Base-by-base conservation (phyloP, 2,888 invertebrate species). In the Cosmia trapezina region DNA sequence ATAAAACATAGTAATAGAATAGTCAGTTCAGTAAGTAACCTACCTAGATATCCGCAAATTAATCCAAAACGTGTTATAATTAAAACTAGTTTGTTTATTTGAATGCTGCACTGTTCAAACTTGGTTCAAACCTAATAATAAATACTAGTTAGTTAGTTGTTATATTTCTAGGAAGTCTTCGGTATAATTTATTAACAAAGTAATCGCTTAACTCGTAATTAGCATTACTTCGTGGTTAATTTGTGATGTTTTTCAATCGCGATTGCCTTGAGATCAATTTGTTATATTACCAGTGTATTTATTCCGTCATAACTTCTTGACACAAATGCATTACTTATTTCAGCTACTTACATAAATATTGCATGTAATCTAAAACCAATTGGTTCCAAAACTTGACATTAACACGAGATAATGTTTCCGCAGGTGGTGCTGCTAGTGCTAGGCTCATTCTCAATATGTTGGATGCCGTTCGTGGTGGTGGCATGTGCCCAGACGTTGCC, bases 401-500 rank as follows among this genome's bases (percentile, higher is more conserved):
- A 63, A 51, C 22, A 6, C 2, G 9, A 12, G 2, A 17, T 53
- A 45, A 70, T 47, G 28, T 47, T 37, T 79, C 96, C 95, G 37
- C 96, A 98, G 98, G 97, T 98, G 77, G 98, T 98, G 73, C 95
- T 98, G 19, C 94, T 98, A 81, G 98, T 98, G 33, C 96, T 98
- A 89, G 98, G 98, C 41, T 98, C 98, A 80, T 98, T 98, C 90
- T 97, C 98, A 0, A 94, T 98, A 78, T 98, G 98, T 91, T 98
- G 98, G 98, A 96, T 98, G 89, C 98, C 98, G 22, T 98, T 98
- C 91, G 97, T 98, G 86, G 96, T 97, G 64, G 97, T 98, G 68
- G 97, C 97, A 7, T 97, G 97, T 84, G 96, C 96, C 11, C 97
- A 97, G 89, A 96, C 97, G 63, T 94, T 97, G 76, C 94, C 96